Percentiles rank a stretch among this genome's conserved stretches.
These are phyloP conservation scores for Diadophis punctatus DNA, from an alignment of 2,113 vertebrate species.

Conservation along the genomic window DNA sequence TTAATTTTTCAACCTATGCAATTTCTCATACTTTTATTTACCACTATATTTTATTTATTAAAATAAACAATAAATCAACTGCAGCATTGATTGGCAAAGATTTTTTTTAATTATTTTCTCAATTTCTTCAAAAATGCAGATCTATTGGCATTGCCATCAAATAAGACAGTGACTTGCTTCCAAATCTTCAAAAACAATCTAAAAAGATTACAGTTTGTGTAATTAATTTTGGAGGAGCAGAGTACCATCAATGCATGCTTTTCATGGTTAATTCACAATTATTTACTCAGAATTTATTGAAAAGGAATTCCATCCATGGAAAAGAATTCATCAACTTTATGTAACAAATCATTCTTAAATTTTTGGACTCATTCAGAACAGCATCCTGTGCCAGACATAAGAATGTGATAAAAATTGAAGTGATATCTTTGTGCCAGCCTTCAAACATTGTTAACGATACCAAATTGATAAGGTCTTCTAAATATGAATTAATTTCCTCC, in stretches of 20 bases:
- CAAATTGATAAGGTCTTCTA: no score
- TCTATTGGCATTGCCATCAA: background rate
- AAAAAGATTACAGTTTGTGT: background rate
- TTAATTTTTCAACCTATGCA: background rate
- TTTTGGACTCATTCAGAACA: background rate
- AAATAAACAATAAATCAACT: background rate
- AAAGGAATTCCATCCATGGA: background rate
- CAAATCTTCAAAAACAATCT: background rate
- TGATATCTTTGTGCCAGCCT: background rate
- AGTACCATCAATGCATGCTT: background rate
- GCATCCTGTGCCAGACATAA: background rate
- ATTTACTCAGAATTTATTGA: background rate
- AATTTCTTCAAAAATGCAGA: background rate
- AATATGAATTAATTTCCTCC: no score
- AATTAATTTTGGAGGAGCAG: background rate
- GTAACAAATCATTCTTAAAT: background rate
- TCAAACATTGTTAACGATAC: no score
- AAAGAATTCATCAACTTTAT: background rate
- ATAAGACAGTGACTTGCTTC: background rate
- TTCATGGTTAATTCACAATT: background rate
- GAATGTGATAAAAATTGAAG: background rate
- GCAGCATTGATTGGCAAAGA: background rate
- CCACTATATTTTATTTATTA: background rate
- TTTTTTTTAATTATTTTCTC: background rate
- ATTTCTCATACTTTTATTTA: background rate